Percentiles rank a stretch among this genome's conserved stretches.
These are phyloP conservation scores for Azemiops feae DNA, from an alignment of 2,113 vertebrate genomes.

Conservation along the genomic window DNA sequence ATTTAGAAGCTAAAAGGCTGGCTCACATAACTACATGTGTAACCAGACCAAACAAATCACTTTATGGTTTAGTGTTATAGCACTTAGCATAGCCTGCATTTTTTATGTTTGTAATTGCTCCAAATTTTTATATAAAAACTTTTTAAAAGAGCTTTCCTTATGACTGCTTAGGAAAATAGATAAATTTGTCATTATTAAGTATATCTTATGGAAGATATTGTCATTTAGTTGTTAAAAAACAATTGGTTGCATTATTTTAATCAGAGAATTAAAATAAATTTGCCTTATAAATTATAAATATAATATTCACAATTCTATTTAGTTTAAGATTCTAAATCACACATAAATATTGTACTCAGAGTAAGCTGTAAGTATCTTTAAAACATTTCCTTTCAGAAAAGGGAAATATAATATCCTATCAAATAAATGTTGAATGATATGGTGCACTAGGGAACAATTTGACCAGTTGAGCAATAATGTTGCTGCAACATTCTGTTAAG, in stretches of 20 bases:
- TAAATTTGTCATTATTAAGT: not conserved
- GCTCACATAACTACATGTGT: not conserved
- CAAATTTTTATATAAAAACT: constrained; percentile 22
- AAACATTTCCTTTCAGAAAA: constrained; percentile 52
- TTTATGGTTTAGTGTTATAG: not conserved
- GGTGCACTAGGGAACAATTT: constrained; percentile 51
- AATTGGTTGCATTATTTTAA: constrained; percentile 51
- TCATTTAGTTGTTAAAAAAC: constrained; percentile 40
- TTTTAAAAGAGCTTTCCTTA: constrained; percentile 28
- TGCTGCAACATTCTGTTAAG: constrained; percentile 43
- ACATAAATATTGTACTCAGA: constrained; percentile 40
- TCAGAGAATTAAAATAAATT: constrained; percentile 44
- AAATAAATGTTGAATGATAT: constrained; percentile 51
- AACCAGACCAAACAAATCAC: not conserved
- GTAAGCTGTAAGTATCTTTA: constrained; percentile 51
- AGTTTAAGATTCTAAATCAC: constrained; percentile 42
- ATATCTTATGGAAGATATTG: not conserved
- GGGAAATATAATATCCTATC: constrained; percentile 51
- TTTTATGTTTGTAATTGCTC: not conserved
- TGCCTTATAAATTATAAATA: constrained; percentile 47
- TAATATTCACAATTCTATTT: constrained; percentile 39
- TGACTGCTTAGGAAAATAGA: constrained; percentile 31
- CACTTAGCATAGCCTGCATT: not conserved
- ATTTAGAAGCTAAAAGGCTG: not conserved
- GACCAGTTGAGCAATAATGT: constrained; percentile 41